Base-by-base conservation (phyloP, 1,140 invertebrate genomes). In the Cyphomyrmex costatus region DNA sequence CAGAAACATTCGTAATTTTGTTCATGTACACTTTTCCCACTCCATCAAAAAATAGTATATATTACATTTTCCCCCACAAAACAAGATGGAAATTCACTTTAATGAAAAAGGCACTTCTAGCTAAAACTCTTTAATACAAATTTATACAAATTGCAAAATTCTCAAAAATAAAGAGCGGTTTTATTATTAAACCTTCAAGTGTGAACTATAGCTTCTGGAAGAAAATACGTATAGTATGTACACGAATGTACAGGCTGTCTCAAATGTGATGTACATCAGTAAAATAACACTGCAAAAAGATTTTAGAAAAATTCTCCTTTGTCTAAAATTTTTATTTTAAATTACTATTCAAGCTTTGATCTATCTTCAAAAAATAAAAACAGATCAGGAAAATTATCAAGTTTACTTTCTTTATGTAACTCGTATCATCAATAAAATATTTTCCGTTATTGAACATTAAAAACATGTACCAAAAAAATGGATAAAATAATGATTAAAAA, bases 71-170 rank as follows among this genome's bases (percentile, higher is more conserved):
- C 0, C 16, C 10, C 16, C 27, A 16, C 12, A 80, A 80, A 70
- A 70, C 33, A 70, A 68, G 33, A 58, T 68, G 36, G 33, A 56
- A 12, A 80, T 80, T 70, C 12, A 12, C 12, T 70, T 80, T 56
- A 80, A 19, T 56, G 6, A 80, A 56, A 70, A 80, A 80, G 78
- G 78, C 78, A 80, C 78, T 80, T 80, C 33, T 42, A 80, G 2
- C 14, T 80, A 80, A 21, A 80, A 42, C 16, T 27, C 12, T 61
- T 12, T n/a, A n/a, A n/a, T n/a, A 42, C 42, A 36, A 84, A 53
- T 84, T 77, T 51, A 61, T 12, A 33, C 3, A 61, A 77, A 24
- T 77, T 24, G 14, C 21, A 85, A 16, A 49, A 16, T n/a, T 21
- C 33, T 71, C 5, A 21, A 68, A 36, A 68, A 79, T 27, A 0